Evolutionary conservation across 2,797 vertebrate genomes (phyloP), one percentile per base, ranked within the genome.

Genomic region (Micromesistius poutassou): DNA sequence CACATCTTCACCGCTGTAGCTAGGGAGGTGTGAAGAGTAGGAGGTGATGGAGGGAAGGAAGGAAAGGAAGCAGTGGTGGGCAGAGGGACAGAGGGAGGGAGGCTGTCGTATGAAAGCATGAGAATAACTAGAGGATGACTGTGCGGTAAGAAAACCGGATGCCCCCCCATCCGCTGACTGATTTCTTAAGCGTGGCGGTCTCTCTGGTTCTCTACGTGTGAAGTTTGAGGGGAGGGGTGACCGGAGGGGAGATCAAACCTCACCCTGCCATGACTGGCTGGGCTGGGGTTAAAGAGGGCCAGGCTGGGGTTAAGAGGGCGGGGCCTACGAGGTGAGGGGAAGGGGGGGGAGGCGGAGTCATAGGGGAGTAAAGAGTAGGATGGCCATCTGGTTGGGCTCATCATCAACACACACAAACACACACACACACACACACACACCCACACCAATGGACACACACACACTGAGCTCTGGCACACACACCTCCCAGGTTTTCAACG

Each of bases 301-400:
- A 90, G 91, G 74, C 88, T 80, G 79, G 50, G 84, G 83, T 84
- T 82, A 81, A 79, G 83, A 79, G 85, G 87, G 83, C 5, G 68
- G 85, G 88, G 78, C 80, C 77, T 80, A 81, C 78, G 77, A 83
- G 85, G 79, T 81, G 71, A 78, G 46, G 46, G 5, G 19, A 5
- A 19, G 19, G 36, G 85, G 81, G 85, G 84, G 84, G 83, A 80
- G 76, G 85, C 84, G 83, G 87, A 86, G 86, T 80, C 86, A 84
- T 86, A n/a, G n/a, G n/a, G 80, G 85, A 91, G 77, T 78, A 77
- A 76, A 79, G 91, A 86, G 89, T 82, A 87, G 90, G 87, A 88
- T 90, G 91, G 90, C 90, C 93, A 94, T 94, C 94, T 94, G 93
- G 92, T 89, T 85, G 89, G 85, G 85, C 87, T 91, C 83, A 85